Base-by-base conservation (phyloP, 2,113 vertebrate species). In the Nothocercus julius region DNA sequence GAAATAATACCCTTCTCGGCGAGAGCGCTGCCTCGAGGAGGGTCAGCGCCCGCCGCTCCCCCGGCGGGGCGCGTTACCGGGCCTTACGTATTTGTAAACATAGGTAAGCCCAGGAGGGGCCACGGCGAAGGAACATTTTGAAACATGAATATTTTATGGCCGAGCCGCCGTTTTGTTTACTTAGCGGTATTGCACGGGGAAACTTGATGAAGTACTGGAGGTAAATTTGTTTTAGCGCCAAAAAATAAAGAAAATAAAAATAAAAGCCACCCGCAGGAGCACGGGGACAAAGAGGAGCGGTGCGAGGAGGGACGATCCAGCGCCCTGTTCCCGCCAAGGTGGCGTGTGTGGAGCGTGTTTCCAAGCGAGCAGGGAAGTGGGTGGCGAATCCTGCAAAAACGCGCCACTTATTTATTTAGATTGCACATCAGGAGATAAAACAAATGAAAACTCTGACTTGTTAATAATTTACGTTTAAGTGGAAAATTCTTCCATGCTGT, bases 1-100 rank as follows among this genome's bases (percentile, higher is more conserved):
- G 99, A 98, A 98, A 99, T 98, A 99, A 99, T 98, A 98, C 97
- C 97, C 94, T 93, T 97, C 97, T 98, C 97, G 97, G 96, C 97
- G 87, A 47, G 96, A 93, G 91, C 94, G 95, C 87, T 97, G 94
- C 96, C 96, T 97, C 93, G 97, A 98, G 97, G 94, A 87, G 96
- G 96, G 97, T 98, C 97, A 92, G 96, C 83, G 78, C 92, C 90
- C 95, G 51, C 86, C 21, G 75, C 84, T 96, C 92, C 96, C 96
- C 87, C 91, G 95, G 93, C 96, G 91, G 94, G 84, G 90, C 94
- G 78, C 96, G 87, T 97, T 97, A 97, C 97, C 97, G 92, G 97
- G 96, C 86, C 95, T 96, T 97, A 87, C 74, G 68, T 98, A 97
- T 97, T 97, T 97, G 96, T 97, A 97, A 98, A 97, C 95, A 97